Base-by-base conservation (phyloP, 2,888 invertebrate species). In the Tineola bisselliella region DNA sequence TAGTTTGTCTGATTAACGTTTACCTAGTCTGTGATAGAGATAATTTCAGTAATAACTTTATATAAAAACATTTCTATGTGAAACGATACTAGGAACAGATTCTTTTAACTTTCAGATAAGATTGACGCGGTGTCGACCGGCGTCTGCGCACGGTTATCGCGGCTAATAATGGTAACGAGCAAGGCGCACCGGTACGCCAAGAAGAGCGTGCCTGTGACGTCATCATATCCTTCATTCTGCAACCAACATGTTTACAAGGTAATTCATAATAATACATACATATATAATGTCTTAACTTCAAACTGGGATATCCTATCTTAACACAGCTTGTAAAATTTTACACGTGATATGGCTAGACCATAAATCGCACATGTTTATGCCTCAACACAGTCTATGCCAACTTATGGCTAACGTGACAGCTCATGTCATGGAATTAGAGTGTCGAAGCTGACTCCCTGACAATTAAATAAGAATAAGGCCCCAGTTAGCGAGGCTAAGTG, bases 161-260 rank as follows among this genome's bases (percentile, higher is more conserved):
- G 66, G 77, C 77, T 75, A 86, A 87, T 84, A 79, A 87, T 87
- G 86, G 76, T 73, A 82, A 79, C 73, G 75, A 73, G 68, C 65
- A 70, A 69, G 79, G 77, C 75, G 78, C 76, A 70, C 73, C 70
- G 76, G 75, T 73, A 82, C 82, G 82, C 83, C 74, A 73, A 76
- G 71, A 54, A 18, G 77, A 76, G 83, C 83, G 84, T 76, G 72
- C 77, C 82, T 70, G 73, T 73, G 62, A 57, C 62, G 71, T 70
- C 54, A 25, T 54, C 72, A 67, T 73, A 71, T 65, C 69, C 66
- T 60, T 65, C 54, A 54, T 61, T 17, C 64, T 69, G 70, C 48
- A 54, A 69, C 68, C 81, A 86, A 68, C 79, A 86, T 87, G 86
- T 87, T 86, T 76, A 87, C 86, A 48, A 48, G 48, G 48, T 48